phyloP scores from a whole-genome alignment of 2,113 vertebrate species.

The Rhipidura dahli region DNA sequence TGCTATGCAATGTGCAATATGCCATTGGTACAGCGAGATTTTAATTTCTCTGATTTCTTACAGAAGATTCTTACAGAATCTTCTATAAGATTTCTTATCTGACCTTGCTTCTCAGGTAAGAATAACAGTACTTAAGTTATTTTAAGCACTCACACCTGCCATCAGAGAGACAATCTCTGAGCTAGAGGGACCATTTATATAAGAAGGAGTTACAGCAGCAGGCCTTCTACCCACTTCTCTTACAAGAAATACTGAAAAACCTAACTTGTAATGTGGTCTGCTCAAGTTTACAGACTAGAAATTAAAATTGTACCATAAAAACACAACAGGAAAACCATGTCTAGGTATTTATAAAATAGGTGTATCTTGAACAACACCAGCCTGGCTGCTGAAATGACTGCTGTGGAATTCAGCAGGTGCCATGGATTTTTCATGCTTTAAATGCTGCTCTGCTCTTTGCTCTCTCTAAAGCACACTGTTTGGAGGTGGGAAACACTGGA shows the following conservation, averaged over 20 bases:
- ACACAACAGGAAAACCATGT: neutral
- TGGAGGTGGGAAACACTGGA: neutral
- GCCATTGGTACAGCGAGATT: neutral
- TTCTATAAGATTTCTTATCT: neutral
- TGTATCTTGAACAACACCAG: neutral
- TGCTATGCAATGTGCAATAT: neutral
- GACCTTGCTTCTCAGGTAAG: neutral
- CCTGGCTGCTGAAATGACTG: neutral
- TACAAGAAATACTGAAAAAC: neutral
- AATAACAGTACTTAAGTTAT: neutral
- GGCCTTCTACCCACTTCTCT: neutral
- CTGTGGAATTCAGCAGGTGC: slow-evolving; percentile 4
- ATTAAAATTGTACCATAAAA: neutral
- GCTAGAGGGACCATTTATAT: neutral
- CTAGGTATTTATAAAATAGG: neutral
- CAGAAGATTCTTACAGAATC: neutral
- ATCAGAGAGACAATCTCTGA: neutral
- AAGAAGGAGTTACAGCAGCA: neutral
- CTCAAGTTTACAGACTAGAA: neutral
- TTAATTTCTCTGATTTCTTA: neutral
- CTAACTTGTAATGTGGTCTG: neutral
- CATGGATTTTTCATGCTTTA: neutral
- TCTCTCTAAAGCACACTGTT: neutral
- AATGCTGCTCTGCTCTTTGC: neutral
- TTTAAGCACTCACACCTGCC: neutral